Conservation (phyloP, 2,797 vertebrate genomes). For the Meda fulgida region DNA sequence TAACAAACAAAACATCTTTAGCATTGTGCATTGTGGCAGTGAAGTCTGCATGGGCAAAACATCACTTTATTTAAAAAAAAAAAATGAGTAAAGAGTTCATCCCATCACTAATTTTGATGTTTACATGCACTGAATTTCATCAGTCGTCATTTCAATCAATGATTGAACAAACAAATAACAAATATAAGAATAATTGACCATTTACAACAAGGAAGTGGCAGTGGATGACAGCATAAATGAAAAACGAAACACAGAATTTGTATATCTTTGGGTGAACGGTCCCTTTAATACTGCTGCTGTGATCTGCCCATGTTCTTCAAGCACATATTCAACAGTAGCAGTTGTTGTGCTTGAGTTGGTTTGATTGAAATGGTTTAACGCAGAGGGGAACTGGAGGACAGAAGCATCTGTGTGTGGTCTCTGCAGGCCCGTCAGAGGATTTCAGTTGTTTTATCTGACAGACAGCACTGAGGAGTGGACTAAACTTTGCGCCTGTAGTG, state of each 20-base stretch:
- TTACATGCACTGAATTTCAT: no score
- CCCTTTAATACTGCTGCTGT: neutral
- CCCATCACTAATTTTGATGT: no score
- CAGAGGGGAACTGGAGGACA: constrained; percentile 55
- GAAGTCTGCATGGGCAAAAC: no score
- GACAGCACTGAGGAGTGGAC: constrained; percentile 73
- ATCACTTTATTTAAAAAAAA: no score
- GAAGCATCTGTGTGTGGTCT: constrained; percentile 40
- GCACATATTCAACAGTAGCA: neutral
- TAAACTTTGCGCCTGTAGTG: constrained; percentile 77
- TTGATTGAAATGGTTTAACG: constrained; percentile 62
- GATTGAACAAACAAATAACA: no score
- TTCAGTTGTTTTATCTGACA: constrained; percentile 80
- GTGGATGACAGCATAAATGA: no score
- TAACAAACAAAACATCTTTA: neutral
- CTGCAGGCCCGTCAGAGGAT: constrained; percentile 45
- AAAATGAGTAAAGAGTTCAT: no score
- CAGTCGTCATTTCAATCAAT: no score
- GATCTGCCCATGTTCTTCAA: neutral
- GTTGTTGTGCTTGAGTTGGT: constrained; percentile 34
- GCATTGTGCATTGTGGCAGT: no score
- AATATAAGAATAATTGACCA: no score
- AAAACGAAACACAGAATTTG: no score
- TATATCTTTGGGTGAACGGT: neutral
- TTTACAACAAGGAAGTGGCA: no score